Evolutionary conservation across 2,888 invertebrate genomes (phyloP), one percentile per base, ranked within the genome.

Genomic region (Nemapogon koenigi): DNA sequence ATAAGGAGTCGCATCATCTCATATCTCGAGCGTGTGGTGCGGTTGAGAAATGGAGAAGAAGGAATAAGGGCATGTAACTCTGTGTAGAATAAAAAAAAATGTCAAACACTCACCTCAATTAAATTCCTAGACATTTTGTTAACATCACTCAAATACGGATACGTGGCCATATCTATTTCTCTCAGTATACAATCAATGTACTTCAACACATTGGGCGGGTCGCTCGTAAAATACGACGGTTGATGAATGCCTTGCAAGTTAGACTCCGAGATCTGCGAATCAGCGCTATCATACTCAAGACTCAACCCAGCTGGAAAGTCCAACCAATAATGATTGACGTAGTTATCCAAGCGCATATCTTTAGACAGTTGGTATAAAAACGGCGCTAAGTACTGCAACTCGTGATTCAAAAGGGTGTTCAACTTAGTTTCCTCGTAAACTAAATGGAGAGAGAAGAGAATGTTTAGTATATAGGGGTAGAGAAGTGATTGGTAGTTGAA

Each of bases 371-470:
- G 90, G 54, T 88, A 85, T 22, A 96, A 64, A 40, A 94, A 83
- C 45, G 71, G 56, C 0, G 87, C 89, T 27, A 96, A 56, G 0
- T 86, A 79, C 38, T 83, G 81, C 43, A 92, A 60, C 48, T 89
- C 86, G 39, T 85, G 85, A 32, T 83, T 81, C 46, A 89, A 68
- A 0, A 90, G 69, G 0, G 84, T 82, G 52, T 93, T 90, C 39
- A 96, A 62, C 58, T 96, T 96, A 3, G 93, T 75, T 56, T 96
- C 95, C 80, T 97, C 96, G 53, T 96, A 96, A 0, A 95, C 81
- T 18, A 97, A 73, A 71, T 97, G 97, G 22, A 97, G 75, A 0
- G 90, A 83, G 57, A 87, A 92, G 40, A 94, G 81, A 18, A 95
- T 81, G 37, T 89, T 81, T 4, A 90, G 82, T 8, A 91, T 83